Percentiles rank a stretch among this genome's conserved stretches.
Evolutionary conservation across 2,797 vertebrate species (phyloP).

Genomic region (Botia almorhae): DNA sequence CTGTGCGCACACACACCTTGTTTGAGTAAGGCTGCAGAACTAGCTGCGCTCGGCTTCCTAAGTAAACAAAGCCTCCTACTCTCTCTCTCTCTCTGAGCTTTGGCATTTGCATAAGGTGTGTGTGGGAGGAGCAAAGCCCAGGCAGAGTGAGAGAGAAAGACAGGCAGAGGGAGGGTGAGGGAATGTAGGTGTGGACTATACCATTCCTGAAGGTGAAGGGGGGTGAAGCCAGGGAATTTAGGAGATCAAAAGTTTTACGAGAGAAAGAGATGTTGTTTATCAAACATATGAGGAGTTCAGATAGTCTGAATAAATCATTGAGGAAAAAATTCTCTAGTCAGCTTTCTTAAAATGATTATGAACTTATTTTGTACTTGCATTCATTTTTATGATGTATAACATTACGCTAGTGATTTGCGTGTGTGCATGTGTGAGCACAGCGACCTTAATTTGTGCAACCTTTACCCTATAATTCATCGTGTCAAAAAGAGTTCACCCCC

Average conservation of each 20-base stretch:
- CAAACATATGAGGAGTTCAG: background rate
- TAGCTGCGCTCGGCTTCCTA: slow-evolving; percentile 71
- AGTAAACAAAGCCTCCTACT: slow-evolving; percentile 81
- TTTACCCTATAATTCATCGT: background rate
- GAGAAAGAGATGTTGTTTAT: background rate
- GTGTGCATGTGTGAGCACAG: background rate
- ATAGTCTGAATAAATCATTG: background rate
- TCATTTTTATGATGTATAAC: background rate
- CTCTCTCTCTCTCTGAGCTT: slow-evolving; percentile 63
- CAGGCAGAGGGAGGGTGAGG: slow-evolving; percentile 34
- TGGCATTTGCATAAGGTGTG: slow-evolving; percentile 85
- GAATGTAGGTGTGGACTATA: slow-evolving; percentile 74
- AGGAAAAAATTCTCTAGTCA: background rate
- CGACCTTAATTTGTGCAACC: background rate
- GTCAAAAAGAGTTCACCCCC: slow-evolving; percentile 24
- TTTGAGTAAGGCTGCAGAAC: slow-evolving; percentile 69
- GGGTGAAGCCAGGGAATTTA: slow-evolving; percentile 55
- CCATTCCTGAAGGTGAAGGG: slow-evolving; percentile 72
- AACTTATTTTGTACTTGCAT: background rate
- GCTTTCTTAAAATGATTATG: background rate
- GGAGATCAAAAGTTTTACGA: slow-evolving; percentile 15
- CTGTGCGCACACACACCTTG: slow-evolving; percentile 54
- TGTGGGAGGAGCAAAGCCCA: slow-evolving; percentile 69
- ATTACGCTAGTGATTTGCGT: background rate
- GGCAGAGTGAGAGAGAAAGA: slow-evolving; percentile 31